These are phyloP conservation scores for Muraenolepis orangiensis DNA, from an alignment of 2,797 vertebrate species.

Conservation along the genomic window DNA sequence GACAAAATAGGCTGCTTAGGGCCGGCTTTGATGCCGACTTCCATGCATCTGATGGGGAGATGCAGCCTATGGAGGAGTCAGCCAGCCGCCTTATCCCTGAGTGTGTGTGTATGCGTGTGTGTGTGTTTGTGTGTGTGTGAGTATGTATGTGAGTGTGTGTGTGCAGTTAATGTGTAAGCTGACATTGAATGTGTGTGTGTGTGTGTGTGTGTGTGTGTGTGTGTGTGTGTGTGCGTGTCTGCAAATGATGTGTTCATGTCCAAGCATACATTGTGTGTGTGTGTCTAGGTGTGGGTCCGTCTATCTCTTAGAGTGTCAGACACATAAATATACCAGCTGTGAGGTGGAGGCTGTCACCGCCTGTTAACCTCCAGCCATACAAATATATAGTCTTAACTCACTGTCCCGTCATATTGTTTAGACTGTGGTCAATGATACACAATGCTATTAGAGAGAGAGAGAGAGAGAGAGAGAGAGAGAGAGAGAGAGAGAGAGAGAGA, in stretches of 20 bases:
- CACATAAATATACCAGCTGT: not conserved
- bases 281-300: not conserved
- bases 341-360: not conserved
- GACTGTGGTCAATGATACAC: not conserved
- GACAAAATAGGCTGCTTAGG: slow-evolving; percentile 69
- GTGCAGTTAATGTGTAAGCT: too few relatives aligned
- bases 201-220: not conserved
- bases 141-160: too few relatives aligned
- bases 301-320: not conserved
- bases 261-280: too few relatives aligned
- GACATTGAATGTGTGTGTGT: too few relatives aligned
- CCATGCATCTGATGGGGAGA: slow-evolving; percentile 67
- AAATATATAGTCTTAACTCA: not conserved
- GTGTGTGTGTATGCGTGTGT: slow-evolving; percentile 27
- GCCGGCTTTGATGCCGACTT: slow-evolving; percentile 70
- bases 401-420: not conserved
- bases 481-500: too few relatives aligned
- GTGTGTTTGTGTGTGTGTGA: slow-evolving; percentile 20
- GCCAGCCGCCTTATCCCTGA: slow-evolving; percentile 33
- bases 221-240: not conserved
- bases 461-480: too few relatives aligned
- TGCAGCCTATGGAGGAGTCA: slow-evolving; percentile 35
- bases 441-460: too few relatives aligned
- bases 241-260: not conserved
- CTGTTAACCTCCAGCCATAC: not conserved